Evolutionary conservation across 2,113 vertebrate genomes (phyloP), one percentile per base, ranked within the genome.

Genomic region (Bos javanicus): DNA sequence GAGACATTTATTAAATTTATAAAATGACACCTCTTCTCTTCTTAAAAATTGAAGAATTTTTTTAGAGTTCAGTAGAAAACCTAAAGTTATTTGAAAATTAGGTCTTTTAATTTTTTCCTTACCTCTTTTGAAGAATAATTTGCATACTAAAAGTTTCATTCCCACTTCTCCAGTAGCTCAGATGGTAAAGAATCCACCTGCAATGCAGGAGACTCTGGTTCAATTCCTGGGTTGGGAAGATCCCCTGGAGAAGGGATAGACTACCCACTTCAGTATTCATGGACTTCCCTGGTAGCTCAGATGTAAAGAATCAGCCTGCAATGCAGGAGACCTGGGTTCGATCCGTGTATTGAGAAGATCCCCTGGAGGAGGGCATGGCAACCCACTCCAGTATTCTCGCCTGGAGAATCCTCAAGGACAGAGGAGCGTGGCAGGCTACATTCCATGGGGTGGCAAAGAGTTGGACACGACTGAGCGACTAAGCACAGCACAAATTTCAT

Each of bases 1-100:
- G 28, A 91, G 54, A 90, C 26, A 83, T 96, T 84, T 95, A 95
- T 81, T 95, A 94, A 48, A n/a, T n/a, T n/a, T n/a, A n/a, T n/a
- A 92, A 92, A 95, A 94, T 56, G 74, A 25, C 11, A 84, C 78
- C 48, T 39, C 74, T 48, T 92, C 57, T 14, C 25, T 56, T 92
- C 64, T 96, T 91, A 43, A 48, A 48, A 90, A 43, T 83, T 87
- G 88, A 97, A 86, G 60, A 33, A 46, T 84, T 52, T 92, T 91
- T 71, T 95, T 74, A 94, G 57, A 87, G 48, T 59, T 88, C n/a
- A 94, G 48, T 16, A 80, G 9, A 93, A 93, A 91, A 91, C 76
- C 50, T 88, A 28, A 97, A 95, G 30, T 92, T 92, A 81, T 90
- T 87, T 95, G 48, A 94, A 94, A 94, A 94, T 33, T 54, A 17